These are phyloP conservation scores for Neoarius graeffei DNA, from an alignment of 2,113 vertebrate species.

Conservation along the genomic window DNA sequence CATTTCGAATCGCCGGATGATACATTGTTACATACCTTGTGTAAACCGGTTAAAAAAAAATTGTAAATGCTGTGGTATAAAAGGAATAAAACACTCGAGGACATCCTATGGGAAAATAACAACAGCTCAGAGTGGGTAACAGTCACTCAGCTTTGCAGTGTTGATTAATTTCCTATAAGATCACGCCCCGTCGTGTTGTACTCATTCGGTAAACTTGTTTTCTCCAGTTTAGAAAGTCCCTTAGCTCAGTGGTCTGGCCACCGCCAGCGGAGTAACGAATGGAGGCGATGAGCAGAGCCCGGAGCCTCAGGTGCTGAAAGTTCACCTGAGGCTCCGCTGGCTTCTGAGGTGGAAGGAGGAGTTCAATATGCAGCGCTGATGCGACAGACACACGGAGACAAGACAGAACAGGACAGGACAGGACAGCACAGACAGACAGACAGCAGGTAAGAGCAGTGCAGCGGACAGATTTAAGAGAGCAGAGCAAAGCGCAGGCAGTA, in stretches of 20 bases:
- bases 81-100: background rate
- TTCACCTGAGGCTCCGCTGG: slow-evolving; percentile 62
- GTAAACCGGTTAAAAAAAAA: no score
- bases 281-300: slow-evolving; percentile 50
- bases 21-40: no score
- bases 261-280: slow-evolving; percentile 56
- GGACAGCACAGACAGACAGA: slow-evolving; percentile 35
- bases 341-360: slow-evolving; percentile 50
- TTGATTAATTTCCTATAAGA: background rate
- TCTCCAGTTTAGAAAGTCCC: background rate
- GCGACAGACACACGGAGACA: slow-evolving; percentile 32
- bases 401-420: slow-evolving; percentile 1
- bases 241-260: slow-evolving; percentile 40
- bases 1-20: no score
- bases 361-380: slow-evolving; percentile 59
- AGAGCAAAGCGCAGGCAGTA: slow-evolving; percentile 62
- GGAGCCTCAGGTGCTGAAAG: slow-evolving; percentile 58
- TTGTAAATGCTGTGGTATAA: background rate
- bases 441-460: slow-evolving; percentile 41
- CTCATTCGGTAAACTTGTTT: background rate
- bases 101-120: background rate
- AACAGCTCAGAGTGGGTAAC: background rate
- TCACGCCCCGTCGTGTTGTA: background rate
- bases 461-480: slow-evolving; percentile 35
- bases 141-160: background rate